Evolutionary conservation across 2,888 invertebrate genomes (phyloP), one percentile per base, ranked within the genome.

Genomic region (Molorchus minor): DNA sequence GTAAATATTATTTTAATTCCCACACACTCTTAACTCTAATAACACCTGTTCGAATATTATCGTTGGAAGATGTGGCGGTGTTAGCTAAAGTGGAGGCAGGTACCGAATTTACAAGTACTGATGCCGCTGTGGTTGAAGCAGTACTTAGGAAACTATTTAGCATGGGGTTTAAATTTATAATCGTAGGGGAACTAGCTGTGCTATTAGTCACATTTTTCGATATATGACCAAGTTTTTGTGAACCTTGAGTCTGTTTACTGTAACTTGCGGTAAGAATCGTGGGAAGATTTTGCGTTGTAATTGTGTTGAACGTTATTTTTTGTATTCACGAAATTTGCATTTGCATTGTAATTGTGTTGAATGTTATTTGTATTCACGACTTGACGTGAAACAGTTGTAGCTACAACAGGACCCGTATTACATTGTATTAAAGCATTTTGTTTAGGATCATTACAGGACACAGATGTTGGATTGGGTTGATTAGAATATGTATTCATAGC

Each of bases 11-110:
- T 12, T 20, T 49, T 13, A 56, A 21, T 43, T 56, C 56, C 35
- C 56, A 49, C 2, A 56, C 41, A 19, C 49, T 29, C 17, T 49
- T 56, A 13, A 56, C 49, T 10, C 56, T 56, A 13, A 56, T 56
- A 3, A 20, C 13, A 43, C 49, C 49, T 3, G 35, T 8, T 4
- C 41, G 8, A 17, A 20, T 25, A 16, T 38, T 7, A 33, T 3
- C 19, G 40, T 29, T 43, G n/a, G 25, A 3, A 10, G 17, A 1
- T 20, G 21, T 21, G 7, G 25, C 5, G 25, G 43, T 13, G 12
- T 10, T 33, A 13, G 25, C 3, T 3, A 12, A 8, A 12, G 21
- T 12, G 19, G 19, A 10, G 4, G 43, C n/a, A 1, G 43, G 10
- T 2, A 15, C 12, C 4, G 15, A 4, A 13, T 2, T 45, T 19